Evolutionary conservation across 30 jellyfish, hydroid and myxozoan species (phyloP).

Genomic region (Chironex yamaguchii): DNA sequence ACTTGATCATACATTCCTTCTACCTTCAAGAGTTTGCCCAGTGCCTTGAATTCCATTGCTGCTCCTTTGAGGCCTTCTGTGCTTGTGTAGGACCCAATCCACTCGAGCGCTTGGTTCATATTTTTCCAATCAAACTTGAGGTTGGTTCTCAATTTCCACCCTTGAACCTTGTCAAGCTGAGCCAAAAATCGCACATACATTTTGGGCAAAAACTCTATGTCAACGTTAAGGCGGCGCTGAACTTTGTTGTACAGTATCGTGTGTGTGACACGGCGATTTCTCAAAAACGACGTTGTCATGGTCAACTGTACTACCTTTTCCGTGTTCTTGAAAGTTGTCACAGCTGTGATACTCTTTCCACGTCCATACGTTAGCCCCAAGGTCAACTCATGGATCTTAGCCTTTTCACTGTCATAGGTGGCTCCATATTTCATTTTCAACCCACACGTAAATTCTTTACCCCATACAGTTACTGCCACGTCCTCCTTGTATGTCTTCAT

Average conservation of each 20-base stretch:
- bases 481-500: slow-evolving; percentile 68
- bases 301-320: slow-evolving; percentile 56
- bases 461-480: slow-evolving; percentile 41
- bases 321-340: slow-evolving; percentile 70
- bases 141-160: slow-evolving; percentile 83
- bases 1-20: slow-evolving; percentile 58
- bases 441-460: slow-evolving; percentile 87
- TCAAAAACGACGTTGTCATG: slow-evolving; percentile 80
- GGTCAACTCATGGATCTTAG: slow-evolving; percentile 68
- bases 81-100: slow-evolving; percentile 72
- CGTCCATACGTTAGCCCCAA: slow-evolving; percentile 82
- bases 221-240: slow-evolving; percentile 65
- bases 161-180: slow-evolving; percentile 80
- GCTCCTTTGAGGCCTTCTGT: slow-evolving; percentile 46
- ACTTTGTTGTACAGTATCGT: slow-evolving; percentile 73
- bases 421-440: slow-evolving; percentile 78
- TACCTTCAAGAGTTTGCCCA: slow-evolving; percentile 34
- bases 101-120: slow-evolving; percentile 69
- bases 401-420: slow-evolving; percentile 65
- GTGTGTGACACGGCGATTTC: slow-evolving; percentile 77
- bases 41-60: slow-evolving; percentile 52
- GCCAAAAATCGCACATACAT: slow-evolving; percentile 85
- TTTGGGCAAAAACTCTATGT: slow-evolving; percentile 93
- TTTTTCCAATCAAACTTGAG: slow-evolving; percentile 77
- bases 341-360: slow-evolving; percentile 69